A percentile compares a stretch with the other conserved stretches of the same genome.
These are phyloP conservation scores for Phoxinus dragarum DNA, from an alignment of 2,797 vertebrate genomes.

Conservation along the genomic window DNA sequence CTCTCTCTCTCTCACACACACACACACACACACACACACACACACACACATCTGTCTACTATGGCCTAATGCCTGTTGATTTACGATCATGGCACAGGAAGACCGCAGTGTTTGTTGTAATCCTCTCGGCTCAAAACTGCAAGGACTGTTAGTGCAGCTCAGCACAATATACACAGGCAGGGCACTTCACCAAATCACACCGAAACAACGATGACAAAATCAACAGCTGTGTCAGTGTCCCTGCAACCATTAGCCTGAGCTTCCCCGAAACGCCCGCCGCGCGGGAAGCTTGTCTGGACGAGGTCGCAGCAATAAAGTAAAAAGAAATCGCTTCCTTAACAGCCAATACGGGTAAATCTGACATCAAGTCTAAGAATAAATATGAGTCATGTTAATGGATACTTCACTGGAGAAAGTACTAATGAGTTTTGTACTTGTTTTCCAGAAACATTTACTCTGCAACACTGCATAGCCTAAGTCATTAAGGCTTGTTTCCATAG, in stretches of 20 bases:
- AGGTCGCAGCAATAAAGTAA: not conserved
- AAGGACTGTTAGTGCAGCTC: slow-evolving; percentile 55
- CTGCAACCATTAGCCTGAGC: not conserved
- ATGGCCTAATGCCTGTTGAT: slow-evolving; percentile 63
- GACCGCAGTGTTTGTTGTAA: slow-evolving; percentile 60
- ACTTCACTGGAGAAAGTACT: not conserved
- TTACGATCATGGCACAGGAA: slow-evolving; percentile 59
- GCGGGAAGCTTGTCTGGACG: not conserved
- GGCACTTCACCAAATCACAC: slow-evolving; percentile 52
- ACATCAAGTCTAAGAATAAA: slow-evolving; percentile 7
- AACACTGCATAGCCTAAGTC: not conserved
- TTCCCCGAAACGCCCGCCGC: not conserved
- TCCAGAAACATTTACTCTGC: not conserved
- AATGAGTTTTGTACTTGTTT: not conserved
- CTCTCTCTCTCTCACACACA: not conserved
- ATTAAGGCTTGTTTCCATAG: not conserved
- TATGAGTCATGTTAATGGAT: slow-evolving; percentile 4
- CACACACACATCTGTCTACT: slow-evolving; percentile 49
- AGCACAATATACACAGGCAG: slow-evolving; percentile 50
- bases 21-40: not conserved
- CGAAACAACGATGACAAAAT: slow-evolving; percentile 22
- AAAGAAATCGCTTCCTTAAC: not conserved
- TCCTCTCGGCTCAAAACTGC: slow-evolving; percentile 53
- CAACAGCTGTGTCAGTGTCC: slow-evolving; percentile 32
- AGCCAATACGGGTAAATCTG: not conserved